These are phyloP conservation scores for Amphiprion clarkii DNA, from an alignment of 2,797 vertebrate genomes.

Conservation along the genomic window DNA sequence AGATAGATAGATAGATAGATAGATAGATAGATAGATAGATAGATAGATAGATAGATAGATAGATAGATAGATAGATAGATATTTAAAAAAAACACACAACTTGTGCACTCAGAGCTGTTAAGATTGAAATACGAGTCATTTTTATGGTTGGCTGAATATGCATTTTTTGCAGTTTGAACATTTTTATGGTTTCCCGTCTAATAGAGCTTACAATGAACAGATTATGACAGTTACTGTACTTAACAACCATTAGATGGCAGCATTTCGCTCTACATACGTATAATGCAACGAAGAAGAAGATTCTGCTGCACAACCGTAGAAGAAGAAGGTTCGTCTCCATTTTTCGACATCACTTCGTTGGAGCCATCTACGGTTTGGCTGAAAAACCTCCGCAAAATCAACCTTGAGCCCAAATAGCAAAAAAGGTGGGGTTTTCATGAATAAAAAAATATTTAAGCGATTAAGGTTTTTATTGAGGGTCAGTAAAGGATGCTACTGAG, in stretches of 20 bases:
- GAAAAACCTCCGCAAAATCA: neutral
- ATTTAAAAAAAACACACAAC: no score
- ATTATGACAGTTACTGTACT: neutral
- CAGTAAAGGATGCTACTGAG: fast-evolving
- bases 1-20: constrained; percentile 2
- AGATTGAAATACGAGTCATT: neutral
- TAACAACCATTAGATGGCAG: constrained; percentile 31
- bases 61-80: no score
- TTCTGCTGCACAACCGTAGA: constrained; percentile 24
- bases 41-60: no score
- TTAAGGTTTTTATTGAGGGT: neutral
- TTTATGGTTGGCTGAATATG: neutral
- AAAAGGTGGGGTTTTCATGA: constrained; percentile 25
- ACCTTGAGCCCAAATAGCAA: neutral
- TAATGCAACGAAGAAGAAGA: constrained; percentile 37
- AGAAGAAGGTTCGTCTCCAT: constrained; percentile 47
- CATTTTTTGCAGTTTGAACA: no score
- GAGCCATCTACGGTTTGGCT: neutral
- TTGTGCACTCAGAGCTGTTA: neutral
- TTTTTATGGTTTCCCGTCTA: no score
- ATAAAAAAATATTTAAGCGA: neutral
- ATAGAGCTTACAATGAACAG: neutral
- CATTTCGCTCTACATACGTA: fast-evolving
- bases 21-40: no score
- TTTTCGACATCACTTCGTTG: constrained; percentile 31